A percentile compares a stretch with the other conserved stretches of the same genome.
phyloP scores from a whole-genome alignment of 2,888 invertebrate genomes.

The Tachina lurida region DNA sequence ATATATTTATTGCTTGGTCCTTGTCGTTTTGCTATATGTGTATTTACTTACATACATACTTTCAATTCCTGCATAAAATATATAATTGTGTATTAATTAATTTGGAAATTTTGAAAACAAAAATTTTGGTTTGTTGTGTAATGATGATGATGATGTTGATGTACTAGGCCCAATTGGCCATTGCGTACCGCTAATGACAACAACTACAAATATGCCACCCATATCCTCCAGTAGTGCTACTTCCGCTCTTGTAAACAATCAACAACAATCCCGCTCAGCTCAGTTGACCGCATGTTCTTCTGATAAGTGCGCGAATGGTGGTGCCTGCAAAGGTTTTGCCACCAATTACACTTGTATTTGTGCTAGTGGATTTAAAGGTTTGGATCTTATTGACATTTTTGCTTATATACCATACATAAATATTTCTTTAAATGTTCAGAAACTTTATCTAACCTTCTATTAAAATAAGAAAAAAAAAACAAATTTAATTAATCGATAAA shows the following conservation, averaged over 20 bases:
- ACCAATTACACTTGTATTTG: slow-evolving; percentile 90
- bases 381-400: slow-evolving; percentile 72
- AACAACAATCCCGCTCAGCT: slow-evolving; percentile 79
- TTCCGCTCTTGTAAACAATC: slow-evolving; percentile 50
- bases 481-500: background rate
- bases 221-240: slow-evolving; percentile 69
- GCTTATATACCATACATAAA: background rate
- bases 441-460: background rate
- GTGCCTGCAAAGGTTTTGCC: slow-evolving; percentile 87
- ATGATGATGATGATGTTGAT: slow-evolving; percentile 53
- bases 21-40: slow-evolving; percentile 19
- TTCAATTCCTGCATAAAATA: slow-evolving; percentile 22
- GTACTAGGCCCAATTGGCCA: slow-evolving; percentile 82
- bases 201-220: slow-evolving; percentile 73
- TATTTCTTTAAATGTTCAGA: background rate
- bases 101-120: slow-evolving; percentile 53
- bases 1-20: slow-evolving; percentile 23
- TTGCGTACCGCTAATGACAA: slow-evolving; percentile 79
- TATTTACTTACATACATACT: background rate
- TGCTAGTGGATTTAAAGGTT: slow-evolving; percentile 87
- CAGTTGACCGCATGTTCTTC: slow-evolving; percentile 83
- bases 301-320: slow-evolving; percentile 87
- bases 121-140: background rate
- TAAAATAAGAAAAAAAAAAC: slow-evolving; percentile 1
- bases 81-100: slow-evolving; percentile 53